phyloP scores from a whole-genome alignment of 2,797 vertebrate species.

The Hemitrygon akajei region DNA sequence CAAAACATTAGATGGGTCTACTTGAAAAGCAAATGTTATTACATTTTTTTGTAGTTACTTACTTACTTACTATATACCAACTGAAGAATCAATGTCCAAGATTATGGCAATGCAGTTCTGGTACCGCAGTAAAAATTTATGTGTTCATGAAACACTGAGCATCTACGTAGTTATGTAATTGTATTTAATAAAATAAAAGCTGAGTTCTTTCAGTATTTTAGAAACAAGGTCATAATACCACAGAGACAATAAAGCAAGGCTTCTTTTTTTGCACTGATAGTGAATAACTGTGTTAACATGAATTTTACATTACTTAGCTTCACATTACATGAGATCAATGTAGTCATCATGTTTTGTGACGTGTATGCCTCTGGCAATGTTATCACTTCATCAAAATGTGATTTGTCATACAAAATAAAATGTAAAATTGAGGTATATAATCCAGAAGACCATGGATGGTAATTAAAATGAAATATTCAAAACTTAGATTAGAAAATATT shows the following conservation, averaged over 20 bases:
- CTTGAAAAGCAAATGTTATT: background rate
- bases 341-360: background rate
- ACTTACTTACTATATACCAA: background rate
- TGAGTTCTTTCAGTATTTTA: background rate
- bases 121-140: background rate
- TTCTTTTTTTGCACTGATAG: background rate
- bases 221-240: background rate
- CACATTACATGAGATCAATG: background rate
- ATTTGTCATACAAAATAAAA: background rate
- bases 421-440: background rate
- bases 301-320: background rate
- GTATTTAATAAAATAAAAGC: background rate
- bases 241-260: background rate
- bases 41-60: conserved; percentile 1
- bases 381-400: background rate
- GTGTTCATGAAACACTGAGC: background rate
- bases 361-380: background rate
- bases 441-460: too few relatives aligned
- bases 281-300: background rate
- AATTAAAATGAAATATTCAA: background rate
- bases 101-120: background rate
- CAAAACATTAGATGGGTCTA: background rate
- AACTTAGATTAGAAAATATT: background rate
- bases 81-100: conserved; percentile 1
- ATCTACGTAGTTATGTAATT: too few relatives aligned